Conservation (phyloP, 2,113 vertebrate genomes). For the Ophiodon elongatus region DNA sequence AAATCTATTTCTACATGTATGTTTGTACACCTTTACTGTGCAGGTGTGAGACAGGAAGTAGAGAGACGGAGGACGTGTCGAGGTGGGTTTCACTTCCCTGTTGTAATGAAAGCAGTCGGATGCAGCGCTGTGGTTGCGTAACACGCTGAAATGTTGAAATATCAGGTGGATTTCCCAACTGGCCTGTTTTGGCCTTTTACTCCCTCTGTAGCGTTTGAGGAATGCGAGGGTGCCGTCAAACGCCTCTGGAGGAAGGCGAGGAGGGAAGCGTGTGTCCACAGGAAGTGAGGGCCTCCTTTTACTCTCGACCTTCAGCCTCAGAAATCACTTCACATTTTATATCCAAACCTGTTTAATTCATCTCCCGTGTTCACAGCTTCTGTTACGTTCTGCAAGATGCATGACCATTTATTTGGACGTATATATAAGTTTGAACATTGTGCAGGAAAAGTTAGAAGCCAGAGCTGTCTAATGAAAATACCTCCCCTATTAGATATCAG, state of each 20-base stretch:
- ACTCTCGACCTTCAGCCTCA: not conserved
- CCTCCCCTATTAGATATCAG: too few relatives aligned
- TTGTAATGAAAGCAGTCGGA: too few relatives aligned
- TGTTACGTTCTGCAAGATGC: not conserved
- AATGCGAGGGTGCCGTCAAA: conserved; percentile 23
- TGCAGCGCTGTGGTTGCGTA: too few relatives aligned
- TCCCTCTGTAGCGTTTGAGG: conserved; percentile 10
- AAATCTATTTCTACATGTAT: too few relatives aligned
- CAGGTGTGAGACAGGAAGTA: too few relatives aligned
- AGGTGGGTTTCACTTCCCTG: too few relatives aligned
- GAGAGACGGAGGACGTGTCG: not conserved
- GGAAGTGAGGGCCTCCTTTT: not conserved
- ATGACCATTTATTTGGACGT: too few relatives aligned
- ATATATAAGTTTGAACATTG: too few relatives aligned
- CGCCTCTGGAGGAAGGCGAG: not conserved
- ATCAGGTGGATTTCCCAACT: conserved; percentile 63
- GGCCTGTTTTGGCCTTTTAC: conserved; percentile 15
- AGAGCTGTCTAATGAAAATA: too few relatives aligned
- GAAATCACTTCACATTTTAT: not conserved
- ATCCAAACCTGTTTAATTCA: too few relatives aligned
- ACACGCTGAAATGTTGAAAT: conserved; percentile 63
- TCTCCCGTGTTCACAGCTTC: not conserved
- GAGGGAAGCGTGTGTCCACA: not conserved
- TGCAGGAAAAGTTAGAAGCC: too few relatives aligned
- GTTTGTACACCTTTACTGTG: not conserved